Conservation (phyloP, 2,888 invertebrate species). For the Rotaria magnacalcarata region DNA sequence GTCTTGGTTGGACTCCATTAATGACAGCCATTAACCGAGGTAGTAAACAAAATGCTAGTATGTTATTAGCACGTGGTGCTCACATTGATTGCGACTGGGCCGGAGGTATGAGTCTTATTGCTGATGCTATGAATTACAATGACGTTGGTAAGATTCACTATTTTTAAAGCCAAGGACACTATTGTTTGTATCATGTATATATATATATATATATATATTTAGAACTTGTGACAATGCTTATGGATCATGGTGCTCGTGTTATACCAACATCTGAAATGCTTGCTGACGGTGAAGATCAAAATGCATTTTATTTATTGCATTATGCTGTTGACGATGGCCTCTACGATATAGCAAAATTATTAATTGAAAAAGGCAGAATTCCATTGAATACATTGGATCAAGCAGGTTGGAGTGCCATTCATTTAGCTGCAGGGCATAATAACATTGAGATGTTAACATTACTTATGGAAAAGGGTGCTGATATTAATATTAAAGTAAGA, state of each 20-base stretch:
- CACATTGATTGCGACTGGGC: neutral
- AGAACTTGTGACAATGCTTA: neutral
- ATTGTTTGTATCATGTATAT: neutral
- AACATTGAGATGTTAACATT: neutral
- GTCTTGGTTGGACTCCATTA: conserved; percentile 32
- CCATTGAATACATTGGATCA: neutral
- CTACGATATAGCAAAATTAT: neutral
- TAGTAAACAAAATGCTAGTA: neutral
- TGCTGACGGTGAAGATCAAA: neutral
- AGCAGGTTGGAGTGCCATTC: conserved; percentile 2
- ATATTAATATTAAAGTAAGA: conserved; percentile 21
- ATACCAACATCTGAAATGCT: neutral
- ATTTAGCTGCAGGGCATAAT: conserved; percentile 27
- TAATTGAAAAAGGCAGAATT: conserved; percentile 6
- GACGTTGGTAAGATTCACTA: neutral
- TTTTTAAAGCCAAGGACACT: neutral
- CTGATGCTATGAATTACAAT: neutral
- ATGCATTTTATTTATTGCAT: neutral
- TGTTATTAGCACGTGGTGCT: conserved; percentile 21
- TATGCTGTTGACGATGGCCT: conserved; percentile 20
- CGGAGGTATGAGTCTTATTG: neutral
- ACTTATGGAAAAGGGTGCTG: neutral
- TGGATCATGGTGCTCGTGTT: neutral
- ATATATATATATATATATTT: neutral
- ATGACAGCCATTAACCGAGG: conserved; percentile 33